Conservation (phyloP, 2,113 vertebrate species). For the Paracanthobrama guichenoti region DNA sequence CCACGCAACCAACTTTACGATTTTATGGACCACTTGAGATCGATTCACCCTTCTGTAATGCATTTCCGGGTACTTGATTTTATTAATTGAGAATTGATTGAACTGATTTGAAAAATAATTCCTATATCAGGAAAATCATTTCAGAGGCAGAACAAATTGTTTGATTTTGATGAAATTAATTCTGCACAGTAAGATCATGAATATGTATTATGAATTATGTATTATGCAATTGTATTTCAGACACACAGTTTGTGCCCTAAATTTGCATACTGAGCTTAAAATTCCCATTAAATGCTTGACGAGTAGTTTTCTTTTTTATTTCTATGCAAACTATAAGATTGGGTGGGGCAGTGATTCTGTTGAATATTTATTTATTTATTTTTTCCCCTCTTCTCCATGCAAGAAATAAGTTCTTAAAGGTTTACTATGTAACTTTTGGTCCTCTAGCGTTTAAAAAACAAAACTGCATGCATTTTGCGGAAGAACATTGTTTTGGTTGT, state of each 20-base stretch:
- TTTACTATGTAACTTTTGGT: too few relatives aligned
- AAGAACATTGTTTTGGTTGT: too few relatives aligned
- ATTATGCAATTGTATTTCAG: not conserved
- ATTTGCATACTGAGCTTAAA: not conserved
- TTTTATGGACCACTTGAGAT: not conserved
- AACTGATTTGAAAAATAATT: not conserved
- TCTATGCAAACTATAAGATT: not conserved
- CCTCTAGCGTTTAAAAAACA: too few relatives aligned
- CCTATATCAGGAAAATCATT: not conserved
- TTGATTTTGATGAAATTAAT: not conserved
- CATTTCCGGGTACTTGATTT: not conserved
- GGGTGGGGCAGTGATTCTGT: not conserved
- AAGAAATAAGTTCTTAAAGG: too few relatives aligned
- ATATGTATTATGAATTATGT: not conserved
- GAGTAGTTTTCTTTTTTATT: not conserved
- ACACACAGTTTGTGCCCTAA: not conserved
- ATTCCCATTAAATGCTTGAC: not conserved
- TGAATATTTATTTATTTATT: not conserved
- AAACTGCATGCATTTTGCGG: too few relatives aligned
- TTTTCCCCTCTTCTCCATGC: too few relatives aligned
- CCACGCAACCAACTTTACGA: too few relatives aligned
- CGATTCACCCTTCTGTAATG: not conserved
- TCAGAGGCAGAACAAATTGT: not conserved
- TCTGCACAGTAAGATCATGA: not conserved
- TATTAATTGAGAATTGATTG: not conserved